These are phyloP conservation scores for Zosterops hypoxanthus DNA, from an alignment of 2,113 vertebrate genomes.

Conservation along the genomic window DNA sequence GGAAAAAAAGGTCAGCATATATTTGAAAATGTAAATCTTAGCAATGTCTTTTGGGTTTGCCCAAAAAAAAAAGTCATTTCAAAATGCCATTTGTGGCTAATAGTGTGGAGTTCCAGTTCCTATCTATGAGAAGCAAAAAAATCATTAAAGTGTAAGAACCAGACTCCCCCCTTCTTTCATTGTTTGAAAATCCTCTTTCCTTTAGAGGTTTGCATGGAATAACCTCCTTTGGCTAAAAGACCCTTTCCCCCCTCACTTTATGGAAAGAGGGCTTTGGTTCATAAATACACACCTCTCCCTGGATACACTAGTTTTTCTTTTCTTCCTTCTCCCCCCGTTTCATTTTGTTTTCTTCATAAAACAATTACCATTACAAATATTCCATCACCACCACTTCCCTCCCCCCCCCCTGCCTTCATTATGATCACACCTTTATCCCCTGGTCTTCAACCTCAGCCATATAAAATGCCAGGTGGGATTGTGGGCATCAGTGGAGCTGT, in stretches of 20 bases:
- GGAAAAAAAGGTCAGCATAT: conserved; percentile 99
- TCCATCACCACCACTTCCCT: background rate
- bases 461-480: background rate
- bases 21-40: conserved; percentile 99
- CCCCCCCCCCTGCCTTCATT: background rate
- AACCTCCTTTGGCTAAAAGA: conserved; percentile 17
- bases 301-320: background rate
- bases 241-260: background rate
- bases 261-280: background rate
- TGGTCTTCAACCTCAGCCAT: background rate
- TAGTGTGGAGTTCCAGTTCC: conserved; percentile 81
- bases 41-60: conserved; percentile 95
- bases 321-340: background rate
- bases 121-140: conserved; percentile 77
- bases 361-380: background rate
- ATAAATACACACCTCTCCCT: background rate
- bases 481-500: background rate
- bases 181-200: conserved; percentile 73
- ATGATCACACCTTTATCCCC: background rate
- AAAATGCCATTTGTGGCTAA: conserved; percentile 95
- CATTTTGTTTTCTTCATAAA: conserved; percentile 20
- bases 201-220: conserved; percentile 45
- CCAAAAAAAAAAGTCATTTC: conserved; percentile 88
- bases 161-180: conserved; percentile 68
- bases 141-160: conserved; percentile 78